Base-by-base conservation (phyloP, 2,888 invertebrate species). In the Spilosoma lubricipeda region DNA sequence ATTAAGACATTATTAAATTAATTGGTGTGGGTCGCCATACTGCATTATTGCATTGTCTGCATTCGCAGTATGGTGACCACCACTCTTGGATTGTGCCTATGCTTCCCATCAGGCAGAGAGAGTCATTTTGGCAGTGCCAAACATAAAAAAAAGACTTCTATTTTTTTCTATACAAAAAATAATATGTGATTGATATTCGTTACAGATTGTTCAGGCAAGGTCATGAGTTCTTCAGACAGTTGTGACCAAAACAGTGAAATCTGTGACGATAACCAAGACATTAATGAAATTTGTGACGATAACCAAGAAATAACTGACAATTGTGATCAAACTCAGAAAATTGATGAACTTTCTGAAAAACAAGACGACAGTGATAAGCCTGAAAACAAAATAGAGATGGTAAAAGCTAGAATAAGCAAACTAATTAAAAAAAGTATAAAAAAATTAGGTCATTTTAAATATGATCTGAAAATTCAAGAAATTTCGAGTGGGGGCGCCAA, bases 401-500 rank as follows among this genome's bases (percentile, higher is more conserved):
- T 11, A 1, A 63, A 30, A 63, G 59, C 30, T 1, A 63, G 30
- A 30, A 63, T 63, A 27, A 30, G 27, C 5, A 30, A 63, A 27
- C 30, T 63, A 30, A 30, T 63, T 18, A 30, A 63, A 30, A 27
- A 63, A 27, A 63, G 13, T 3, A 2, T 30, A 5, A 30, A 30
- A 59, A 27, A 11, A 15, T 27, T 63, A 63, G 13, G 13, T 63
- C 1, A 15, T 63, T 30, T 27, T 0, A 63, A 63, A 7, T 83
- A 86, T 64, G 76, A 83, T 23, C 52, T 85, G 0, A 76, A 79
- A 67, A 33, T 87, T 5, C 71, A 80, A 66, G 81, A 84, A 3
- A 77, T 87, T 0, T 83, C 81, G 5, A 86, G 83, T 5, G 87
- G 81, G 5, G 90, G 90, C 3, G 90, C 88, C 0, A 90, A 90